Evolutionary conservation across 2,888 invertebrate genomes (phyloP).

Genomic region (Leptogaster cylindrica): DNA sequence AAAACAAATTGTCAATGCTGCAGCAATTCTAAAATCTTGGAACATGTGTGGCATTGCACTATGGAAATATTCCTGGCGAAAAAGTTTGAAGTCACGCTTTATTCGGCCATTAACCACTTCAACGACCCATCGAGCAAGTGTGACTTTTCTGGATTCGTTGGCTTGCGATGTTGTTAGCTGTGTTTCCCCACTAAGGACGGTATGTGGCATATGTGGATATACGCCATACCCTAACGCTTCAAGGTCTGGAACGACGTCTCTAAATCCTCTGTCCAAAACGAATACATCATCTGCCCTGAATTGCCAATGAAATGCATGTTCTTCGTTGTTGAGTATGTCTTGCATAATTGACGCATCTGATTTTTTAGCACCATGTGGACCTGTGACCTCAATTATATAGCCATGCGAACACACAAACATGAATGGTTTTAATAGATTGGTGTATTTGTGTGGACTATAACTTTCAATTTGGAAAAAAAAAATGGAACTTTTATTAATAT

Average conservation of each 20-base stretch:
- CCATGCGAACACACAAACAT: background rate
- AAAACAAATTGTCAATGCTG: too few species aligned
- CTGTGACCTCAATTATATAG: too few species aligned
- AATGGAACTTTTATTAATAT: background rate
- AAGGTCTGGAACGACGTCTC: background rate
- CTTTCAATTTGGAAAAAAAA: too few species aligned
- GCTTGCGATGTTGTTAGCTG: background rate
- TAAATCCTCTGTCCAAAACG: too few species aligned
- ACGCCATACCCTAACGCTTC: background rate
- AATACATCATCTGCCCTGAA: background rate
- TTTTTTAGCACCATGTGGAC: background rate
- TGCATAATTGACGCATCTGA: background rate
- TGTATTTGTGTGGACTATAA: too few species aligned
- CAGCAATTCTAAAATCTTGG: too few species aligned
- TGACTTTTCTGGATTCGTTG: background rate
- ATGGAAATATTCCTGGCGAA: too few species aligned
- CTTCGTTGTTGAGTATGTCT: background rate
- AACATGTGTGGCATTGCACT: too few species aligned
- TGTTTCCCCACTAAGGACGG: background rate
- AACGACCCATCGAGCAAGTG: background rate
- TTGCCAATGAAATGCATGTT: background rate
- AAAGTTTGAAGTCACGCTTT: too few species aligned
- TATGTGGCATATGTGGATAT: background rate
- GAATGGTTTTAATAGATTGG: background rate
- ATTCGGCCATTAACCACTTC: too few species aligned